Evolutionary conservation across 2,113 vertebrate species (phyloP).

Genomic region (Xiphias gladius): DNA sequence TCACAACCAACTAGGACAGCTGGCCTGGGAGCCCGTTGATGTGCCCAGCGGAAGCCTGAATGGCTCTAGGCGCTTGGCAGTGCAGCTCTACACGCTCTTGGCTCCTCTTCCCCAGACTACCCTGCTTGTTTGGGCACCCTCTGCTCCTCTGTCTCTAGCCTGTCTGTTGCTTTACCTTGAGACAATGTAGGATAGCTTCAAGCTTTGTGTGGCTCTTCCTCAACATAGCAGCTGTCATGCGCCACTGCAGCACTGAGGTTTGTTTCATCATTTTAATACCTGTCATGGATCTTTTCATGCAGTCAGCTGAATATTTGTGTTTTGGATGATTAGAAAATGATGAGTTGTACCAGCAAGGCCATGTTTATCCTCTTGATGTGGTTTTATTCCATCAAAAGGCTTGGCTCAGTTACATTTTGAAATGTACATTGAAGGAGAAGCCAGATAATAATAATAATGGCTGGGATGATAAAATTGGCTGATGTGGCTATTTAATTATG

Average conservation of each 20-base stretch:
- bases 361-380: slow-evolving; percentile 67
- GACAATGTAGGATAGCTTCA: slow-evolving; percentile 57
- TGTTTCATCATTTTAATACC: slow-evolving; percentile 60
- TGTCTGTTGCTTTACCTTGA: slow-evolving; percentile 69
- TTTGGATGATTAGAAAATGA: slow-evolving; percentile 68
- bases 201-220: slow-evolving; percentile 54
- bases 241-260: slow-evolving; percentile 45
- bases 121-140: slow-evolving; percentile 61
- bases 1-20: slow-evolving; percentile 68
- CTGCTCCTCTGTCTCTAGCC: slow-evolving; percentile 50
- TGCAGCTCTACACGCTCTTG: slow-evolving; percentile 41
- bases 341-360: slow-evolving; percentile 46
- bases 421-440: slow-evolving; percentile 50
- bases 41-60: slow-evolving; percentile 57
- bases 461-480: slow-evolving; percentile 69
- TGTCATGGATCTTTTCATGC: slow-evolving; percentile 57
- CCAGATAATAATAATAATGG: slow-evolving; percentile 38
- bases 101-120: slow-evolving; percentile 67
- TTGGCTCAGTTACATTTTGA: slow-evolving; percentile 51
- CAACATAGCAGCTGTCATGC: slow-evolving; percentile 63
- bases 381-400: slow-evolving; percentile 62
- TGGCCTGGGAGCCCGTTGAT: slow-evolving; percentile 65
- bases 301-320: slow-evolving; percentile 65
- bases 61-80: slow-evolving; percentile 69
- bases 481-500: slow-evolving; percentile 78